Percentiles rank a stretch among this genome's conserved stretches.
These are phyloP conservation scores for Molossus alvarezi DNA, from an alignment of 2,797 vertebrate species.

Conservation along the genomic window DNA sequence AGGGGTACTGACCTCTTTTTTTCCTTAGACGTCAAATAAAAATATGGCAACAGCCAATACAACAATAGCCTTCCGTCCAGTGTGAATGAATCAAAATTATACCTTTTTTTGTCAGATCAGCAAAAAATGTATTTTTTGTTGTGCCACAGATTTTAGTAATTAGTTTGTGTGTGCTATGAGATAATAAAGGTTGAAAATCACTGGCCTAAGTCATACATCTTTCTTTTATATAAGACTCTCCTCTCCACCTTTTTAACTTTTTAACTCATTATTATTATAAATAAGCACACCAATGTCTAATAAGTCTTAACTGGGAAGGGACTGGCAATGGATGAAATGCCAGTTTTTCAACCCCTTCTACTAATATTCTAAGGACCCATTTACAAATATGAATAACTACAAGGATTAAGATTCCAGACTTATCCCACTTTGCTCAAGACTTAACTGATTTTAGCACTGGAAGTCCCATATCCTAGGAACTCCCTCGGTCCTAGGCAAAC, in stretches of 20 bases:
- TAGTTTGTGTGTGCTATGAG: not conserved
- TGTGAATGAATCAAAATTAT: not conserved
- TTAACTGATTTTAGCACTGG: not conserved
- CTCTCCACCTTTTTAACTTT: constrained; percentile 1
- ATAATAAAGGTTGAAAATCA: not conserved
- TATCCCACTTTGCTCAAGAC: not conserved
- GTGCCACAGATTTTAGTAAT: not conserved
- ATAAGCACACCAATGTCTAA: constrained; percentile 24
- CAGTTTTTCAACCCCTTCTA: not conserved
- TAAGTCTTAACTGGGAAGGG: constrained; percentile 38
- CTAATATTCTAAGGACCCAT: constrained; percentile 1
- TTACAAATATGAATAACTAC: not conserved
- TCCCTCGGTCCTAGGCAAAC: not conserved
- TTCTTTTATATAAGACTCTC: constrained; percentile 51
- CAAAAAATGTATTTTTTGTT: not conserved
- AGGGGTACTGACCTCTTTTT: not conserved
- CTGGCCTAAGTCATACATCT: constrained; percentile 27
- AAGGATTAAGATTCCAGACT: constrained; percentile 12
- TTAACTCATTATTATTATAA: constrained; percentile 26
- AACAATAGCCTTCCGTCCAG: not conserved
- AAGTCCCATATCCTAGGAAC: not conserved
- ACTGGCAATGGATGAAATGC: not conserved
- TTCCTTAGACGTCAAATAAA: not conserved
- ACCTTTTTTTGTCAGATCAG: not conserved
- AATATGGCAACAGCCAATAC: not conserved